Evolutionary conservation across 2,888 invertebrate genomes (phyloP), one percentile per base, ranked within the genome.

Genomic region (Zootermopsis nevadensis): DNA sequence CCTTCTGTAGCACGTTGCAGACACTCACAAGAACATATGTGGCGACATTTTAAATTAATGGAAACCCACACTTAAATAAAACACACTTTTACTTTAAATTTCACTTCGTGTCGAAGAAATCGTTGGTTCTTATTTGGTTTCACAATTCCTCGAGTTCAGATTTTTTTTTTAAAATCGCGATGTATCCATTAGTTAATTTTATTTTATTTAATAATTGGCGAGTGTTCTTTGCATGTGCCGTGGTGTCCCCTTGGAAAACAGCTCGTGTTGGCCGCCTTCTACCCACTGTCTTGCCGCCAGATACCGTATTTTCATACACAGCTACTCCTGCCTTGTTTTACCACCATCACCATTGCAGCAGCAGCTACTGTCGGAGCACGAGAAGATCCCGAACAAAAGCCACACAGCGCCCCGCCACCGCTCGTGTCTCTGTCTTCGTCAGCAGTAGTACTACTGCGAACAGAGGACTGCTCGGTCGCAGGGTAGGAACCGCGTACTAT

Each of bases 311-410:
- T 60, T 60, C 60, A 60, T 6, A 60, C 48, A 3, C 60, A 60
- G 60, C 60, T 60, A 7, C 60, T 60, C 60, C 24, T 48, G 48
- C 48, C 19, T 19, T 48, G 19, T 24, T n/a, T n/a, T n/a, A n/a
- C 60, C 60, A 60, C 60, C 60, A 60, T n/a, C 60, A 27, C 60
- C 60, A 60, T n/a, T 60, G n/a, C 60, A n/a, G n/a, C 60, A 60
- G 60, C 60, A n/a, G 60, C 60, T 27, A 27, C 60, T 60, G 48
- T 19, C 15, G 19, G 48, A 48, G 48, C 15, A 19, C 19, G 19
- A 15, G 48, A 1, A 15, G 48, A 19, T 48, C 48, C 31, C n/a
- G 74, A 24, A 24, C 24, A 74, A 74, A 38, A 74, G 74, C 42
- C 74, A 19, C 69, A 31, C 69, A 69, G 33, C 31, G n/a, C 69